Conservation (phyloP, 2,797 vertebrate species). For the Lithobates sylvaticus region DNA sequence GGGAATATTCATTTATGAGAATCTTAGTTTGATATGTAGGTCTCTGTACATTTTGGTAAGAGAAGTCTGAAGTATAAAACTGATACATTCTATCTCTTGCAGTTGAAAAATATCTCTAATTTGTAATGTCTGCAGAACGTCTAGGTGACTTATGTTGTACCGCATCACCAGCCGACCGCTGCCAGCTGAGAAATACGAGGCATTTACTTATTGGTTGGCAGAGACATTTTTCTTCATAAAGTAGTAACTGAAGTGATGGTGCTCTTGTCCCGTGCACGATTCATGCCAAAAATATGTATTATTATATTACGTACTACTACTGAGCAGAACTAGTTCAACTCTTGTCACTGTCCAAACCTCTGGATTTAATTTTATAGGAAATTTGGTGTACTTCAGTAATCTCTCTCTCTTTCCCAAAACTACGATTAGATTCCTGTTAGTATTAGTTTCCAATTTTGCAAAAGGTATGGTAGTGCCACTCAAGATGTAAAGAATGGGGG, state of each 20-base stretch:
- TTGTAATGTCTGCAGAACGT: not conserved
- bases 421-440: too few relatives aligned
- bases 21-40: too few relatives aligned
- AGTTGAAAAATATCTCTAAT: not conserved
- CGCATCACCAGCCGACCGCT: not conserved
- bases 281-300: not conserved
- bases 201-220: not conserved
- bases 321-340: not conserved
- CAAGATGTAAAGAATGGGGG: too few relatives aligned
- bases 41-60: too few relatives aligned
- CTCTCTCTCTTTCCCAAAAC: too few relatives aligned
- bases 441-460: too few relatives aligned
- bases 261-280: not conserved
- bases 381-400: too few relatives aligned
- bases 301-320: not conserved
- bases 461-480: too few relatives aligned
- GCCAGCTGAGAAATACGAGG: not conserved
- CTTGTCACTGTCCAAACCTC: not conserved
- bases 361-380: too few relatives aligned
- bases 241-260: not conserved
- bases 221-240: not conserved
- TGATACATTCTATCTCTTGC: too few relatives aligned
- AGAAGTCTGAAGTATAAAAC: too few relatives aligned
- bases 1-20: too few relatives aligned
- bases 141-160: not conserved